Evolutionary conservation across 2,888 invertebrate species (phyloP).

Genomic region (Busseola fusca): DNA sequence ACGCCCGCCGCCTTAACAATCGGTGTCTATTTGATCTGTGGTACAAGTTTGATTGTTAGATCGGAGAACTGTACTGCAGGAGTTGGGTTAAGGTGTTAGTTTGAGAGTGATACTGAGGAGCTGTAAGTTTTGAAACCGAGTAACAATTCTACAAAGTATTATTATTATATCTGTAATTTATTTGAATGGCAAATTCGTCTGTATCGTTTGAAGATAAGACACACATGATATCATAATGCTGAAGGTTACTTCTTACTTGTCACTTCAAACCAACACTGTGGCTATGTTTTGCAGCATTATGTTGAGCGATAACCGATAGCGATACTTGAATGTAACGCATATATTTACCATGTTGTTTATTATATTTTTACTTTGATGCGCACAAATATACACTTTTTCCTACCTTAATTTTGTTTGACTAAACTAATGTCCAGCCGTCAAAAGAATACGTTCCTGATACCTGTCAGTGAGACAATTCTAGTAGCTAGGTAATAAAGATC

Average conservation of each 20-base stretch:
- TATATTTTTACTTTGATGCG: background rate
- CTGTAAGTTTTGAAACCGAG: constrained; percentile 7
- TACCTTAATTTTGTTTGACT: too few relatives aligned
- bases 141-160: background rate
- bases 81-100: constrained; percentile 21
- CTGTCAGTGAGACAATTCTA: background rate
- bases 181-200: background rate
- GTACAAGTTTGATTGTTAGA: constrained; percentile 48
- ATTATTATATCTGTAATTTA: background rate
- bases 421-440: background rate
- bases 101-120: constrained; percentile 22
- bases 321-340: background rate
- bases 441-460: background rate
- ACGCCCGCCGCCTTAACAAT: constrained; percentile 39
- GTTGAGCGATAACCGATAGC: background rate
- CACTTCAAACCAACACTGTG: background rate
- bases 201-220: background rate
- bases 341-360: background rate
- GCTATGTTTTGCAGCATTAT: background rate
- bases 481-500: background rate
- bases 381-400: background rate
- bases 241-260: background rate
- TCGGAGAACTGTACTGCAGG: constrained; percentile 19
- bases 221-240: background rate
- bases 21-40: constrained; percentile 45